Percentiles rank a stretch among this genome's conserved stretches.
phyloP scores from a whole-genome alignment of 2,113 vertebrate genomes.

The Colaptes auratus region DNA sequence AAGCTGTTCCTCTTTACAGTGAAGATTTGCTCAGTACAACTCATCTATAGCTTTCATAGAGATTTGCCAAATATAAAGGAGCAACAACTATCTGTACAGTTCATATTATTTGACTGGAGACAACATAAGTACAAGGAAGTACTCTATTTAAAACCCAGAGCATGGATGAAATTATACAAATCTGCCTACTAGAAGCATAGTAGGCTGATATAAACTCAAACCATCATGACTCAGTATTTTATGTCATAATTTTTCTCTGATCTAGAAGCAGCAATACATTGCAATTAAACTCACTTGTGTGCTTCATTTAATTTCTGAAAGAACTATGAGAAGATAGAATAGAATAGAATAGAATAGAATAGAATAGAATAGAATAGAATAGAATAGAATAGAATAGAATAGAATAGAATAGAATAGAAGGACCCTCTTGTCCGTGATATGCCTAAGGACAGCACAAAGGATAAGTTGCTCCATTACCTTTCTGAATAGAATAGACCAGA shows the following conservation, averaged over 20 bases:
- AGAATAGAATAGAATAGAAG: too few relatives aligned
- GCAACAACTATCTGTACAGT: background rate
- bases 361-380: too few relatives aligned
- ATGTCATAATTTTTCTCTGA: background rate
- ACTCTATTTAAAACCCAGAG: background rate
- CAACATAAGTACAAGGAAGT: background rate
- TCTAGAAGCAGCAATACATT: background rate
- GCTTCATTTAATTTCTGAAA: background rate
- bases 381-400: too few relatives aligned
- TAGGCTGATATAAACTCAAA: background rate
- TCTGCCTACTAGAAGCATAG: background rate
- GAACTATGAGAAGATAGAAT: background rate
- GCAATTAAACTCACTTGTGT: background rate
- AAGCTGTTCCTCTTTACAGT: background rate
- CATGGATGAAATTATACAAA: background rate
- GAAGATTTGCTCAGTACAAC: background rate
- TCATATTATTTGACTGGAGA: background rate
- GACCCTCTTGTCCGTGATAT: too few relatives aligned
- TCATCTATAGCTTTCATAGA: background rate
- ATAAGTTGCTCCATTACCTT: too few relatives aligned
- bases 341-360: too few relatives aligned
- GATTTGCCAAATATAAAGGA: background rate
- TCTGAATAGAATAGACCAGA: too few relatives aligned
- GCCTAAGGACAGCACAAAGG: too few relatives aligned
- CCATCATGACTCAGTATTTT: background rate